A percentile compares a stretch with the other conserved stretches of the same genome.
phyloP scores from a whole-genome alignment of 2,888 invertebrate genomes.

The Arrhopalites spinosus region DNA sequence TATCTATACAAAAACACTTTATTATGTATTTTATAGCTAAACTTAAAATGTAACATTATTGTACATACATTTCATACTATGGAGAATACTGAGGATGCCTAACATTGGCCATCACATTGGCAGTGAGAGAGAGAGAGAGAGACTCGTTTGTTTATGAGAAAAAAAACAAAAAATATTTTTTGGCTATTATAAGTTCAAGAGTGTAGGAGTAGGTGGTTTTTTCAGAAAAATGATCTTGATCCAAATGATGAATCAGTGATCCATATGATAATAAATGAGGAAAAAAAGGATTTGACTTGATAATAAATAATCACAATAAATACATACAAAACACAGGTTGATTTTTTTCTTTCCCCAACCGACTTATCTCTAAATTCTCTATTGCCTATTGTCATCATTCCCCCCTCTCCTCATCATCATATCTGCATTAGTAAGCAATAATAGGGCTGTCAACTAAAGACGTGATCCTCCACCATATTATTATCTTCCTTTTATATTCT shows the following conservation, averaged over 20 bases:
- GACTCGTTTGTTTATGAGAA: too few species aligned
- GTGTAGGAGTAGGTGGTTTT: too few species aligned
- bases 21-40: background rate
- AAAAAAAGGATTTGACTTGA: background rate
- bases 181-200: too few species aligned
- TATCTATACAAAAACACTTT: too few species aligned
- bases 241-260: background rate
- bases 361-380: constrained; percentile 22
- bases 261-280: background rate
- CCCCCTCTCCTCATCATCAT: constrained; percentile 21
- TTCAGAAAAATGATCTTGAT: constrained; percentile 5
- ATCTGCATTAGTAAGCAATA: constrained; percentile 39
- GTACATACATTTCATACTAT: constrained; percentile 4
- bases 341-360: background rate
- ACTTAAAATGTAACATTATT: background rate
- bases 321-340: constrained; percentile 18
- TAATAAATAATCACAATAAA: constrained; percentile 7
- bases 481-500: background rate
- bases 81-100: too few species aligned
- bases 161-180: too few species aligned
- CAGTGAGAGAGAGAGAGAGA: background rate
- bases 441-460: constrained; percentile 30
- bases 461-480: constrained; percentile 16
- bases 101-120: too few species aligned
- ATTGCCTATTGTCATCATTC: constrained; percentile 13